phyloP scores from a whole-genome alignment of 2,888 invertebrate species.

The Clunio marinus region DNA sequence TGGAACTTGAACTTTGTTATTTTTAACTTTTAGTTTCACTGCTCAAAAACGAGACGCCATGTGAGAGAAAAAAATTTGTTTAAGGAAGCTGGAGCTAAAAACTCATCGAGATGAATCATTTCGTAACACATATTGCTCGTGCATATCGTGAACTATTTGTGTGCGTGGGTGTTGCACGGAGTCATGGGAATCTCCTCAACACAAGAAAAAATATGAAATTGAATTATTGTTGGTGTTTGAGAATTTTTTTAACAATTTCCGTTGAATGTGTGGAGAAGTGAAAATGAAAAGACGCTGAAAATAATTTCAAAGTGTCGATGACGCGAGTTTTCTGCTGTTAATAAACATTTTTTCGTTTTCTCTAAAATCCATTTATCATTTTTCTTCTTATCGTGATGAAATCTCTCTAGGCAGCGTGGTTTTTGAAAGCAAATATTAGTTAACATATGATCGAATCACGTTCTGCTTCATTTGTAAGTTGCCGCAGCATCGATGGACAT shows the following conservation, averaged over 20 bases:
- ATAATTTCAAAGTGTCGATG: too few relatives aligned
- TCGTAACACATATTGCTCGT: conserved; percentile 11
- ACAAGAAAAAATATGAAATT: background rate
- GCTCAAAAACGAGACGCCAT: conserved; percentile 21
- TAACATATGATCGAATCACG: too few relatives aligned
- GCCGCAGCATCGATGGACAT: too few relatives aligned
- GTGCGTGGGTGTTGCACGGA: background rate
- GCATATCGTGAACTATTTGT: background rate
- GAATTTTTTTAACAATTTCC: background rate
- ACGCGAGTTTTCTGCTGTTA: too few relatives aligned
- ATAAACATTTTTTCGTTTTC: too few relatives aligned
- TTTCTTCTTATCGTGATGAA: background rate
- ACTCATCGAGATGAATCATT: conserved; percentile 30
- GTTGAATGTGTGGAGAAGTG: conserved; percentile 12
- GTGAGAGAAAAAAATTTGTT: conserved; percentile 30
- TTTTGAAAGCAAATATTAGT: too few relatives aligned
- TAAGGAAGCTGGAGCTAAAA: conserved; percentile 30
- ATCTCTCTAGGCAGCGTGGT: background rate
- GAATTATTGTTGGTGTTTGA: background rate
- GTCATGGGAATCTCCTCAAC: conserved; percentile 11
- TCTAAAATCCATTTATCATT: too few relatives aligned
- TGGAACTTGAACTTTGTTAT: too few relatives aligned
- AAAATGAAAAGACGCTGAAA: too few relatives aligned
- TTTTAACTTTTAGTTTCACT: too few relatives aligned
- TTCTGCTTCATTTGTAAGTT: too few relatives aligned